phyloP scores from a whole-genome alignment of 2,888 invertebrate genomes.

The Monoplex corrugatus region DNA sequence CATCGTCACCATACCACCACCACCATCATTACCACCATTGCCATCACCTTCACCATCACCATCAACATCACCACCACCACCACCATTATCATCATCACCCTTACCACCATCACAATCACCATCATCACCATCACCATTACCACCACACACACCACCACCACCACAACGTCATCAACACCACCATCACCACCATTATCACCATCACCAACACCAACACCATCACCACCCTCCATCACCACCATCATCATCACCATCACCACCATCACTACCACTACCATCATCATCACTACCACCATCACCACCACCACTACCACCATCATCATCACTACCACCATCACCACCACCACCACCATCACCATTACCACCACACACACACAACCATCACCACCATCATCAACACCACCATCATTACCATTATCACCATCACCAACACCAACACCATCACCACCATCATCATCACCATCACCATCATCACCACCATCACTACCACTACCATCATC shows the following conservation, averaged over 20 bases:
- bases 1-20: too few relatives aligned
- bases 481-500: neutral
- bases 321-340: neutral
- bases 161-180: neutral
- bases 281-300: neutral
- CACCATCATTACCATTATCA: too few relatives aligned
- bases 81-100: neutral
- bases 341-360: conserved; percentile 4
- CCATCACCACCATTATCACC: neutral
- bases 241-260: conserved; percentile 1
- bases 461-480: neutral
- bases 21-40: neutral
- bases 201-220: too few relatives aligned
- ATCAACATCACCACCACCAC: too few relatives aligned
- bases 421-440: too few relatives aligned
- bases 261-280: neutral
- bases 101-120: too few relatives aligned
- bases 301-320: conserved; percentile 1
- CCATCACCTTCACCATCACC: too few relatives aligned
- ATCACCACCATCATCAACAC: too few relatives aligned
- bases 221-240: neutral
- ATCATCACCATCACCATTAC: too few relatives aligned
- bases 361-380: too few relatives aligned
- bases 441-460: neutral
- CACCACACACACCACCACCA: neutral